Evolutionary conservation across 2,888 invertebrate species (phyloP), one percentile per base, ranked within the genome.

Genomic region (Trissolcus japonicus): DNA sequence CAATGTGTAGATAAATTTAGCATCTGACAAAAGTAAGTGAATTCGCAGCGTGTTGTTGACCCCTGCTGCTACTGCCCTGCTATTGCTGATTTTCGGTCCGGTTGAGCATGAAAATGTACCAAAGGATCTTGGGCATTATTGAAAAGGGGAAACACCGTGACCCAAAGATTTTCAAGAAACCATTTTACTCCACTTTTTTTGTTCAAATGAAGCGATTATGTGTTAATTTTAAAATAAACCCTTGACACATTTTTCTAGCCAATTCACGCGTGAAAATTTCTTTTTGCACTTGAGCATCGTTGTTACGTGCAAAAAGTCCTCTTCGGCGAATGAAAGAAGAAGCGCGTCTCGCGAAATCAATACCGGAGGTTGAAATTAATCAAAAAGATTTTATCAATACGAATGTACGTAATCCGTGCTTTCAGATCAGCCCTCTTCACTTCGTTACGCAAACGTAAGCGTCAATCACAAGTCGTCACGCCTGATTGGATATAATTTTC

Each of bases 91-190:
- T 78, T 78, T 78, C 78, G 69, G 74, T 78, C 74, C 59, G 74
- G 66, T 59, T 74, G 50, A 78, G 78, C 78, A 71, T 78, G 78
- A 78, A 78, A 78, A 78, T 74, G 69, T 66, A 50, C 78, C 74
- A 78, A 78, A 78, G 78, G 67, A 78, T 78, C 78, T 78, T 74
- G 62, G 74, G 57, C 74, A 59, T 67, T 72, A 69, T 78, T 65
- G 43, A 62, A 66, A 61, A 74, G 66, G 71, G 69, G 60, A 67
- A 63, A 51, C 53, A 59, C 63, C 54, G 65, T 63, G 60, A 78
- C 73, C 73, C 77, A 73, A 67, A 72, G 68, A 77, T 77, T 77
- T 17, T 63, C 63, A 63, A 77, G 73, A 75, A 75, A 68, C 74
- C 29, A 59, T 68, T 68, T 62, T 68, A 59, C 62, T 75, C 68